phyloP scores from a whole-genome alignment of 1,140 invertebrate genomes.

The Pissodes strobi region DNA sequence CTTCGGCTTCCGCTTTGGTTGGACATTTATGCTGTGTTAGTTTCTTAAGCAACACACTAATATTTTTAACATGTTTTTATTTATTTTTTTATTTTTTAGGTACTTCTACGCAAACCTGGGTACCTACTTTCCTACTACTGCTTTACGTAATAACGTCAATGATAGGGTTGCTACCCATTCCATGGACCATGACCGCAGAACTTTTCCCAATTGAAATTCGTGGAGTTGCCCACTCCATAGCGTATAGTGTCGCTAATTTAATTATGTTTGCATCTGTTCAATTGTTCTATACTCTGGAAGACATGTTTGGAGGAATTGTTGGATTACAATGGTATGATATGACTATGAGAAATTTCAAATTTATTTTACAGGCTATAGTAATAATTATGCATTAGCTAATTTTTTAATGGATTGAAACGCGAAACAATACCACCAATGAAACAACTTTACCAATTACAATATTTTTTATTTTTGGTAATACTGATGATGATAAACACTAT shows the following conservation, averaged over 20 bases:
- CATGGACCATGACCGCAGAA: conserved; percentile 69
- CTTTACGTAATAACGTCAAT: conserved; percentile 61
- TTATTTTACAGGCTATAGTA: too few relatives aligned
- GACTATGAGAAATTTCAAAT: too few relatives aligned
- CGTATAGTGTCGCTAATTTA: conserved; percentile 60
- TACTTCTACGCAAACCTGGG: conserved; percentile 35
- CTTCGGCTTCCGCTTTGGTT: too few relatives aligned
- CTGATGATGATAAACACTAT: too few relatives aligned
- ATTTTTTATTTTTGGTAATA: too few relatives aligned
- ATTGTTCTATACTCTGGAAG: conserved; percentile 56
- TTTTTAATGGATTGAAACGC: too few relatives aligned
- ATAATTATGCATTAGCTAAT: too few relatives aligned
- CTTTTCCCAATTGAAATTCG: conserved; percentile 65
- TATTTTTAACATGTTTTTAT: neutral
- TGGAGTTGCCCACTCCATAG: conserved; percentile 56
- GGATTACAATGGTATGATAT: conserved; percentile 48
- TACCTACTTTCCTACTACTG: conserved; percentile 37
- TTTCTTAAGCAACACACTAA: too few relatives aligned
- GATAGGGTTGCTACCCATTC: conserved; percentile 64
- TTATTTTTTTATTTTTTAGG: conserved; percentile 24
- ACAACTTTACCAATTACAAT: too few relatives aligned
- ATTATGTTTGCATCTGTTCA: conserved; percentile 62
- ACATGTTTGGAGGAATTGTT: conserved; percentile 36
- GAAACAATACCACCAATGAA: too few relatives aligned
- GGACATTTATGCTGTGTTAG: too few relatives aligned